A percentile compares a stretch with the other conserved stretches of the same genome.
phyloP scores from a whole-genome alignment of 2,888 invertebrate genomes.

The Lasiommata megera region DNA sequence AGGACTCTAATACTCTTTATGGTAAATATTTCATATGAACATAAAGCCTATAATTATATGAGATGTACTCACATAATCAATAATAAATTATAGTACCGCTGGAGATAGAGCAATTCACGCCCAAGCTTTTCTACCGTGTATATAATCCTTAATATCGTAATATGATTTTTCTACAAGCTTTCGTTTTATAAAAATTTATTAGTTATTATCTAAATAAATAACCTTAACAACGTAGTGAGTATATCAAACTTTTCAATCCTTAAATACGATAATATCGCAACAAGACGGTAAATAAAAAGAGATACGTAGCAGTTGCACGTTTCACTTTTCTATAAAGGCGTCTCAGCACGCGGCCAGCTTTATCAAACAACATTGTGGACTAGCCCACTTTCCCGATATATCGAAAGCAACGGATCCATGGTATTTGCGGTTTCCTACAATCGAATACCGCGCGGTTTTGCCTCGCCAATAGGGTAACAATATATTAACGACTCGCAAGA shows the following conservation, averaged over 20 bases:
- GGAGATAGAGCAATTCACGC: too few species aligned
- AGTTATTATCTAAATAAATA: too few species aligned
- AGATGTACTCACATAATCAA: too few species aligned
- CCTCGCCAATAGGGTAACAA: slow-evolving; percentile 28
- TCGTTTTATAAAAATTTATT: too few species aligned
- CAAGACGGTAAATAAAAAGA: slow-evolving; percentile 18
- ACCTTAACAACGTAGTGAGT: neutral
- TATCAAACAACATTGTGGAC: slow-evolving; percentile 59
- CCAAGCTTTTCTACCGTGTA: too few species aligned
- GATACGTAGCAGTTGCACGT: slow-evolving; percentile 25
- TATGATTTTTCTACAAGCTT: too few species aligned
- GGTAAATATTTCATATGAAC: too few species aligned
- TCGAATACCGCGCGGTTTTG: slow-evolving; percentile 68
- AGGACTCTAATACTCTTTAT: too few species aligned
- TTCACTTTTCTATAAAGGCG: slow-evolving; percentile 38
- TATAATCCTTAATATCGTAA: too few species aligned
- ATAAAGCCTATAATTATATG: too few species aligned
- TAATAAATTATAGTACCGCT: too few species aligned
- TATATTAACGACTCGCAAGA: neutral
- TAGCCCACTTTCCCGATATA: slow-evolving; percentile 69
- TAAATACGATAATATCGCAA: slow-evolving; percentile 9
- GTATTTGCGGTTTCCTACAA: slow-evolving; percentile 72
- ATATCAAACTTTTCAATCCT: neutral
- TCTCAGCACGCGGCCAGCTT: slow-evolving; percentile 42
- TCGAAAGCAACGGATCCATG: slow-evolving; percentile 69